Percentiles rank a stretch among this genome's conserved stretches.
phyloP scores from a whole-genome alignment of 2,797 vertebrate genomes.

The Gymnoscopelus microlampas region DNA sequence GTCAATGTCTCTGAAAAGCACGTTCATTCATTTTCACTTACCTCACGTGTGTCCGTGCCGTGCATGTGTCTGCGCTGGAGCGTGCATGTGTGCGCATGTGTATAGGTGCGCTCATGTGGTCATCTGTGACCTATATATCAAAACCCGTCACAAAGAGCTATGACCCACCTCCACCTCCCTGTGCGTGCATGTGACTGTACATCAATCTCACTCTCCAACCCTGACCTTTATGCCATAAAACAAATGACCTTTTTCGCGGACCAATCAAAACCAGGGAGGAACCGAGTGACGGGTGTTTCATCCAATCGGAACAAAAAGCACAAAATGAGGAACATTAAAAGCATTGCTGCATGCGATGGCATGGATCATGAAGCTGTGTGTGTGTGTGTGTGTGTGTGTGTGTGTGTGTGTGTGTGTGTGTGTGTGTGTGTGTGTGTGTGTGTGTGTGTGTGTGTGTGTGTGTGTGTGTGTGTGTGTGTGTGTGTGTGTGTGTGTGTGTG shows the following conservation, averaged over 20 bases:
- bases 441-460: background rate
- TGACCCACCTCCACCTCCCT: constrained; percentile 24
- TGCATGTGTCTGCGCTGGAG: background rate
- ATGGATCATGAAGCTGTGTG: constrained; percentile 35
- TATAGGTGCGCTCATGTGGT: background rate
- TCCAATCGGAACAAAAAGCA: constrained; percentile 41
- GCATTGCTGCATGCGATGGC: constrained; percentile 20
- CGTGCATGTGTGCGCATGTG: background rate
- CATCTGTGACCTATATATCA: constrained; percentile 31
- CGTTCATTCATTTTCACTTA: constrained; percentile 39
- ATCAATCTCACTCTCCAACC: constrained; percentile 42
- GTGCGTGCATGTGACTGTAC: background rate
- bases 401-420: constrained; percentile 1
- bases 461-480: constrained; percentile 7
- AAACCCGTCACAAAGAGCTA: constrained; percentile 24
- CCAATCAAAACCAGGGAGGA: constrained; percentile 33
- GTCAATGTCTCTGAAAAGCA: constrained; percentile 35
- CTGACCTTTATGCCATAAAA: constrained; percentile 2
- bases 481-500: constrained; percentile 34
- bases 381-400: constrained; percentile 1
- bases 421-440: background rate
- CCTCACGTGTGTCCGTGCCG: background rate
- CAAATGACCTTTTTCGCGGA: constrained; percentile 14
- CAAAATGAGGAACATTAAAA: constrained; percentile 54
- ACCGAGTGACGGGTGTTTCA: constrained; percentile 8